Evolutionary conservation across 2,113 vertebrate genomes (phyloP), one percentile per base, ranked within the genome.

Genomic region (Crotalus horridus): DNA sequence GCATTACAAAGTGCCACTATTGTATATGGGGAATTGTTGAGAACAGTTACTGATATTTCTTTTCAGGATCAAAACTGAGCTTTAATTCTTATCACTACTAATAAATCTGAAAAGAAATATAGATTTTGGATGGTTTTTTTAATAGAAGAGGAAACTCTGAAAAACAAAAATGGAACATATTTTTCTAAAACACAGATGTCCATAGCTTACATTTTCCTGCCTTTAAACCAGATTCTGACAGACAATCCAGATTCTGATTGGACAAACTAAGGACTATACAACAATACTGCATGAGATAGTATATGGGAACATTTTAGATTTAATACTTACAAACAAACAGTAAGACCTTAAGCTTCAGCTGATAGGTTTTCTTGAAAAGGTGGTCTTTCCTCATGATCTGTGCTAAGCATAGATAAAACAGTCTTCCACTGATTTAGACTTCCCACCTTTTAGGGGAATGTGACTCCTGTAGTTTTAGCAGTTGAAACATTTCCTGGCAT

Each of bases 391-490:
- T 93, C 92, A 93, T 54, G 93, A 92, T 92, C 93, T 97, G 93
- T 96, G 95, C 96, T 96, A 96, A 97, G 96, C 96, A 88, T 64
- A 48, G 39, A 21, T 94, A 95, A 96, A 95, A 95, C 86, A 88
- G 95, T 89, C 85, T 90, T 92, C 95, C 92, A 96, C 87, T 95
- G 95, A 96, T 95, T 97, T 87, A 39, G 58, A 61, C 21, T 53
- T 87, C 33, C 21, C 23, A 55, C 8, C 23, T 12, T 69, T 54
- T 81, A 54, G 17, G 9, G 6, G 4, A 29, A 17, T 26, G 24
- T 55, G 29, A 17, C 33, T 74, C 59, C 29, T 29, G 1, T 74
- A 51, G 23, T 55, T 55, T 88, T 88, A 21, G 54, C 8, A 74
- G 48, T 33, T 43, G n/a, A 12, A 10, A 55, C 8, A 74, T 92